These are phyloP conservation scores for Diplolepis rosae DNA, from an alignment of 2,888 invertebrate genomes.

Conservation along the genomic window DNA sequence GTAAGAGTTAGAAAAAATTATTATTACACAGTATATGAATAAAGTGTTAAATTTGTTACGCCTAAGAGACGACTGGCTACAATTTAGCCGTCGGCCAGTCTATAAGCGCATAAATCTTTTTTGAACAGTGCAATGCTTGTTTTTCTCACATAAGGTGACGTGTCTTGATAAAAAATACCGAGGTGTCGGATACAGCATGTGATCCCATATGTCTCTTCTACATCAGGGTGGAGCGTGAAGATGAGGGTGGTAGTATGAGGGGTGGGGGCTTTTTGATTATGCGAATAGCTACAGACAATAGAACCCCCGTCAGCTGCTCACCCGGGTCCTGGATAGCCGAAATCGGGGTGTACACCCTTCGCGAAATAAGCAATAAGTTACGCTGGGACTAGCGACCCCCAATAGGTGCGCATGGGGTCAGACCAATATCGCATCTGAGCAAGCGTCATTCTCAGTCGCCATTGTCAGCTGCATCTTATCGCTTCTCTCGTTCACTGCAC, in stretches of 20 bases:
- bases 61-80: no score
- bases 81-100: no score
- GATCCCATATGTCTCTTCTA: slow-evolving; percentile 18
- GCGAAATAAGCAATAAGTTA: slow-evolving; percentile 72
- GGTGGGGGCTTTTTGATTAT: slow-evolving; percentile 61
- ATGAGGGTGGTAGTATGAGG: slow-evolving; percentile 70
- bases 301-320: slow-evolving; percentile 68
- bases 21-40: no score
- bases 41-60: no score
- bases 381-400: slow-evolving; percentile 58
- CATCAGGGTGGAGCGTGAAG: slow-evolving; percentile 60
- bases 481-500: slow-evolving; percentile 41
- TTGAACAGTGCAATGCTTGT: no score
- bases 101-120: no score
- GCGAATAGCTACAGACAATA: slow-evolving; percentile 69
- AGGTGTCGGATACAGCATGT: slow-evolving; percentile 25
- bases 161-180: slow-evolving; percentile 11
- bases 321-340: slow-evolving; percentile 38
- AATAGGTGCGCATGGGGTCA: slow-evolving; percentile 40
- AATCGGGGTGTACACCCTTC: slow-evolving; percentile 41
- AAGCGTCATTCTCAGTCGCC: slow-evolving; percentile 47
- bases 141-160: slow-evolving; percentile 2
- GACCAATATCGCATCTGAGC: slow-evolving; percentile 38
- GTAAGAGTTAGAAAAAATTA: no score
- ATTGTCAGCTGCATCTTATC: slow-evolving; percentile 56